A percentile compares a stretch with the other conserved stretches of the same genome.
Evolutionary conservation across 2,888 invertebrate genomes (phyloP).

Genomic region (Dusona sp.): DNA sequence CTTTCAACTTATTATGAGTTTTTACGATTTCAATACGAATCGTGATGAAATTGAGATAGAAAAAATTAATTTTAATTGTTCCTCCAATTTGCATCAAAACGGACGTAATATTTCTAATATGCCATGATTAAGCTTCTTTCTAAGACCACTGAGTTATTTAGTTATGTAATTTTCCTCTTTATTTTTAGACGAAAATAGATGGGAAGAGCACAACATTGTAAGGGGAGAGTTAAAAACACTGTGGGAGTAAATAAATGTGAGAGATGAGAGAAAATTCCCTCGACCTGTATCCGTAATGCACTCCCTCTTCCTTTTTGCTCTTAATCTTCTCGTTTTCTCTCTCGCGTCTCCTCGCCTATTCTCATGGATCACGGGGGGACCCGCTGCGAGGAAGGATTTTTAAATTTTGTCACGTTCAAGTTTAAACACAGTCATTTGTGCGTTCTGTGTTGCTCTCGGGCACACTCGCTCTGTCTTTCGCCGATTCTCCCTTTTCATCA

Average conservation of each 20-base stretch:
- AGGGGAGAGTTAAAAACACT: slow-evolving; percentile 22
- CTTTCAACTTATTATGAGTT: background rate
- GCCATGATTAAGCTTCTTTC: background rate
- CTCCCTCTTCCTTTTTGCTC: slow-evolving; percentile 53
- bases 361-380: slow-evolving; percentile 64
- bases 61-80: background rate
- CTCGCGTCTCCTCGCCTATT: slow-evolving; percentile 61
- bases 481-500: slow-evolving; percentile 77
- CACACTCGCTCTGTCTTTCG: slow-evolving; percentile 67
- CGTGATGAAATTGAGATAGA: background rate
- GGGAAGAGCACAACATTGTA: background rate
- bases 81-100: background rate
- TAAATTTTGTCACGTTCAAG: slow-evolving; percentile 85
- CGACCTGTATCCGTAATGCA: slow-evolving; percentile 47
- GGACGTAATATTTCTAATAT: background rate
- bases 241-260: slow-evolving; percentile 42
- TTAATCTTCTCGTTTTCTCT: slow-evolving; percentile 60
- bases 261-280: slow-evolving; percentile 64
- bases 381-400: slow-evolving; percentile 77
- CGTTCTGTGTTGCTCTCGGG: slow-evolving; percentile 71
- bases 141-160: background rate
- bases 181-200: background rate
- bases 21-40: background rate
- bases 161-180: background rate
- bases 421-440: slow-evolving; percentile 85